Conservation (phyloP, 2,888 invertebrate genomes). For the Pseudococcus jackbeardsleyi region DNA sequence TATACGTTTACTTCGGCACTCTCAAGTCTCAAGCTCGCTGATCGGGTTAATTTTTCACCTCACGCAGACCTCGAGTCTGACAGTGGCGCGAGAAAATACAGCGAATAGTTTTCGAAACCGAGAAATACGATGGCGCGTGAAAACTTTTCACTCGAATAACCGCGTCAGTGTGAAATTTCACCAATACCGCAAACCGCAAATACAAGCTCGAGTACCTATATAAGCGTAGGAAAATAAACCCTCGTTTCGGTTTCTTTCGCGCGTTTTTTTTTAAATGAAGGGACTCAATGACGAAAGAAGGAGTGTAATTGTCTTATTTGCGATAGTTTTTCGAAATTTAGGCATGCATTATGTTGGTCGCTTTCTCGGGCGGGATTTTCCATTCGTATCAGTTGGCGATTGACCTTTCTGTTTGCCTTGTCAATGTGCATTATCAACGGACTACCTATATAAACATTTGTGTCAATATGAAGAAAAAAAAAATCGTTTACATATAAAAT, state of each 20-base stretch:
- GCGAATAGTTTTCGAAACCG: background rate
- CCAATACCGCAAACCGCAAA: background rate
- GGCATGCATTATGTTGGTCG: background rate
- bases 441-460: background rate
- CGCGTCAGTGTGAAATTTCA: background rate
- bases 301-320: background rate
- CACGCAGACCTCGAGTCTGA: background rate
- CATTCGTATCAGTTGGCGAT: background rate
- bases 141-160: background rate
- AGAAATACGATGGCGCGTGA: background rate
- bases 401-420: background rate
- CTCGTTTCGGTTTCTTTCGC: background rate
- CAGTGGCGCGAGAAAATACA: background rate
- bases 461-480: constrained; percentile 21
- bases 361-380: background rate
- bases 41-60: constrained; percentile 23
- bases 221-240: background rate
- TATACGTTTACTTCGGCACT: background rate
- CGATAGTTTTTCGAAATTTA: background rate
- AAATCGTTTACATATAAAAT: background rate
- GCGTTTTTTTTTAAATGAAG: background rate
- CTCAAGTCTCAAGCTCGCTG: too few species aligned
- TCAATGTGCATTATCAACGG: constrained; percentile 14
- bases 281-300: background rate
- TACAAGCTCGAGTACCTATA: background rate